Evolutionary conservation across 2,797 vertebrate species (phyloP), one percentile per base, ranked within the genome.

Genomic region (Alosa sapidissima): DNA sequence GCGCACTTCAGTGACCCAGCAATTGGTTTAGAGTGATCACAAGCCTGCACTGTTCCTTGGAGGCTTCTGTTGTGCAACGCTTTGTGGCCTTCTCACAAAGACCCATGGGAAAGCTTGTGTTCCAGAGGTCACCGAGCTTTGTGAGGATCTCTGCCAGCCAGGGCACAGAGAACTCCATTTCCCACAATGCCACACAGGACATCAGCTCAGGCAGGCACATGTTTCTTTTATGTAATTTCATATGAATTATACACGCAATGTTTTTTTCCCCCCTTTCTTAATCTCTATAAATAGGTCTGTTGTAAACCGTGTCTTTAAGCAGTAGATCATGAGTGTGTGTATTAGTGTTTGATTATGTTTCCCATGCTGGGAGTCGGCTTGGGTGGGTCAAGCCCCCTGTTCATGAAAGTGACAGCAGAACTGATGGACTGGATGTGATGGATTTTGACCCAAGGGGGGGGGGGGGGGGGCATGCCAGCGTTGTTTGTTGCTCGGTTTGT

Each of bases 51-150:
- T 72, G 65, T 36, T 72, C 33, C 65, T 72, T 36, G 65, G 65
- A 36, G 65, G 65, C 65, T 72, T 72, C 65, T 72, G 65, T 36
- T 72, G 65, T 36, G 65, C 65, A 72, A 36, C 11, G 62, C 62
- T 33, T 65, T 65, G 62, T 65, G 65, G 28, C 65, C 13, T 36
- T 41, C 11, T 36, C 65, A 14, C 65, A 72, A 72, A 72, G 65
- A 10, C 28, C 33, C 28, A 72, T 72, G 65, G 65, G 65, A 72
- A 72, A 36, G 65, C 65, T 72, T 28, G 65, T 72, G 65, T 36
- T 33, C 28, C 33, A 14, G 65, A 72, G 65, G 65, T 72, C 65
- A 36, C 28, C 11, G 65, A 36, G 65, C 28, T 72, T 14, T 72
- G 28, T 72, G 33, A 72, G 65, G 65, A 72, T 5, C 65, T 72